Evolutionary conservation across 2,797 vertebrate genomes (phyloP).

Genomic region (Molothrus ater): DNA sequence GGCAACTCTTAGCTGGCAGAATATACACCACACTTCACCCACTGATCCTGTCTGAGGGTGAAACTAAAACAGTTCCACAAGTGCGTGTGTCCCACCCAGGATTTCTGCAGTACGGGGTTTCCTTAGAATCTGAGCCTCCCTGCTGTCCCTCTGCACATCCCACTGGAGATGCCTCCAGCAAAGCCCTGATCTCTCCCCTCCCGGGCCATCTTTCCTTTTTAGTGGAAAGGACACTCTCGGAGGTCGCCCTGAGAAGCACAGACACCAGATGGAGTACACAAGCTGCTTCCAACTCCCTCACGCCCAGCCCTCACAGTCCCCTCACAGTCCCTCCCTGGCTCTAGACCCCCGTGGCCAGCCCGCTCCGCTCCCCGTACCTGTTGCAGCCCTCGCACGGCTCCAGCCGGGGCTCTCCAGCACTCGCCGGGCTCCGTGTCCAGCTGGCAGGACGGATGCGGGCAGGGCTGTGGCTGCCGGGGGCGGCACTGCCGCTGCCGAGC

Average conservation of each 20-base stretch:
- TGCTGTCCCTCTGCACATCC: not conserved
- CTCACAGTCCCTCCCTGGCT: not conserved
- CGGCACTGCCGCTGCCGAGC: not conserved
- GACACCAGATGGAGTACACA: not conserved
- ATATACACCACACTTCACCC: not conserved
- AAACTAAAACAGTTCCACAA: not conserved
- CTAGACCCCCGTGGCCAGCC: not conserved
- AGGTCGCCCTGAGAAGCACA: not conserved
- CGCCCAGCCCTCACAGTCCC: not conserved
- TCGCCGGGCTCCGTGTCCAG: not conserved
- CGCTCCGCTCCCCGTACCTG: not conserved
- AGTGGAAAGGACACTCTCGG: not conserved
- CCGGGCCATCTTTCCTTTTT: not conserved
- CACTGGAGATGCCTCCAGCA: not conserved
- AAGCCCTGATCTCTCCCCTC: not conserved
- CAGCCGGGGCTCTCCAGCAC: not conserved
- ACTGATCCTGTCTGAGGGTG: not conserved
- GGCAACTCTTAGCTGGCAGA: not conserved
- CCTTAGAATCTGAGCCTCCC: not conserved
- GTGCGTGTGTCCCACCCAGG: too few relatives aligned
- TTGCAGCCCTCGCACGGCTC: not conserved
- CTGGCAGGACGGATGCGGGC: not conserved
- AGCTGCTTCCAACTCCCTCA: not conserved
- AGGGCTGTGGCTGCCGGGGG: not conserved
- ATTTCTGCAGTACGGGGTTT: not conserved